Evolutionary conservation across 2,797 vertebrate species (phyloP).

Genomic region (Eulemur albifrons): DNA sequence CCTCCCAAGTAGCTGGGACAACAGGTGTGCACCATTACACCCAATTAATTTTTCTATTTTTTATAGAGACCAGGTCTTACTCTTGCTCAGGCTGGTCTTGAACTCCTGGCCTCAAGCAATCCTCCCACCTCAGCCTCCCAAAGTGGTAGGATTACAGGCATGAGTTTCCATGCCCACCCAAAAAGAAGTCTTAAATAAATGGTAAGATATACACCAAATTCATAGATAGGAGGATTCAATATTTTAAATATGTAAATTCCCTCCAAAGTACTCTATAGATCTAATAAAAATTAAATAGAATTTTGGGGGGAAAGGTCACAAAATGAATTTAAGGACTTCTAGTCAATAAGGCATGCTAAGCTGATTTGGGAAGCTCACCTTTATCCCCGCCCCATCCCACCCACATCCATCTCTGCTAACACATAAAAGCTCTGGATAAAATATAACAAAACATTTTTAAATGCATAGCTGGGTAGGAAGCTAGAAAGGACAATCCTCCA

Average conservation of each 20-base stretch:
- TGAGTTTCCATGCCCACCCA: no score
- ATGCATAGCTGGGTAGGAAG: neutral
- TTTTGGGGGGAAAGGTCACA: neutral
- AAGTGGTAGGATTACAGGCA: neutral
- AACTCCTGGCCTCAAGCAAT: neutral
- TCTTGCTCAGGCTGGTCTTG: neutral
- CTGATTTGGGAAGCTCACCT: neutral
- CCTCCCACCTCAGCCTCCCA: no score
- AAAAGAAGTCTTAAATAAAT: neutral
- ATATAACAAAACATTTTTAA: constrained; percentile 27
- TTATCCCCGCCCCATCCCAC: neutral
- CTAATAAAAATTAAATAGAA: neutral
- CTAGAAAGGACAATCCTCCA: neutral
- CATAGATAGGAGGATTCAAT: neutral
- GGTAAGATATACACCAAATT: neutral
- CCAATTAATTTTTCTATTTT: neutral
- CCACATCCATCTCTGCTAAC: neutral
- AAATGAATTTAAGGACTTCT: neutral
- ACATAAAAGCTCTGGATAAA: neutral
- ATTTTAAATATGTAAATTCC: neutral
- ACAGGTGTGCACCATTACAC: neutral
- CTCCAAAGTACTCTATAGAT: neutral
- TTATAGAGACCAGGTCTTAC: neutral
- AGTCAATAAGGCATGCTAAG: neutral
- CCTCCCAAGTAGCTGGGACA: neutral